Evolutionary conservation across 2,888 invertebrate species (phyloP), one percentile per base, ranked within the genome.

Genomic region (Kryphioiulus occultus): DNA sequence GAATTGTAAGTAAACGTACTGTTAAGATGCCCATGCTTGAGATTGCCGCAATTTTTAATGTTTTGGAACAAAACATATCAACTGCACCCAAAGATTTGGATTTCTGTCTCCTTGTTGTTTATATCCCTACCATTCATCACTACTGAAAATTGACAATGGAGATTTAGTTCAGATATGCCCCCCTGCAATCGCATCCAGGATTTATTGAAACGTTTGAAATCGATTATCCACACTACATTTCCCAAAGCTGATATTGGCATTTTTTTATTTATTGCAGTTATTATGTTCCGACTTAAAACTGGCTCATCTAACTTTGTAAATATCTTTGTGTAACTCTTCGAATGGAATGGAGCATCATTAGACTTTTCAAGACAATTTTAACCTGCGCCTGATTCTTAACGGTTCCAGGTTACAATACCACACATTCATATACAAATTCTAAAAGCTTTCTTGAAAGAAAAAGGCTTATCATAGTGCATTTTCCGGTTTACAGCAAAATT

Each of bases 151-250:
- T 5, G 22, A 9, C n/a, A 22, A 7, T 22, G 22, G n/a, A 53
- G 19, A 53, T n/a, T 19, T 17, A 19, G 4, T 53, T 53, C 53
- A n/a, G 53, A 53, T 53, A 47, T n/a, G 47, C n/a, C 0, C 22
- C 59, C 22, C 59, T 5, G 19, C 22, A 59, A 59, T 22, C 59
- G 1, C 59, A 59, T 59, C 59, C n/a, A 22, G 22, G 59, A 59
- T 59, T 59, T 59, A 59, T 59, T 9, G 5, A 7, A 59, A 59
- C 59, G 59, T 59, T 59, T 22, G 22, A 59, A 59, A 59, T 59
- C 59, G 59, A 59, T 59, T 59, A 59, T 59, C 59, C 59, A 59
- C 59, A 59, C 7, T 59, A 59, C 59, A 59, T 59, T 59, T 59
- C 59, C 59, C 22, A 59, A 59, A 59, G 22, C 59, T 59, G 59